Evolutionary conservation across 2,797 vertebrate genomes (phyloP).

Genomic region (Diplodus puntazzo): DNA sequence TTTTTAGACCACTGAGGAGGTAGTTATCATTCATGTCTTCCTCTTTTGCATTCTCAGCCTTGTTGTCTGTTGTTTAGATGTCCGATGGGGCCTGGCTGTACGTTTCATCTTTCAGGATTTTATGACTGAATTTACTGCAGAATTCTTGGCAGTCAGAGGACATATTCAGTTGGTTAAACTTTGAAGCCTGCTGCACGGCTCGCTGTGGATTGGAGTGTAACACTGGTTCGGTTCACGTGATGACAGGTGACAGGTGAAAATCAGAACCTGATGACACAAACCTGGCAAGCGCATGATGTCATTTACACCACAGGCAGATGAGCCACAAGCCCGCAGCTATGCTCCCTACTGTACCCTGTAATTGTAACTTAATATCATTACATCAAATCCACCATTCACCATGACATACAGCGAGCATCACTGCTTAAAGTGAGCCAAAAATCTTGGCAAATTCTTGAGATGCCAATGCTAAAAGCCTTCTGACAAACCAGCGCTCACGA

Average conservation of each 20-base stretch:
- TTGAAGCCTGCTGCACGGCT: conserved; percentile 27
- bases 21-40: conserved; percentile 16
- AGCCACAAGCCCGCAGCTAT: conserved; percentile 22
- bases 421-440: conserved; percentile 35
- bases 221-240: conserved; percentile 25
- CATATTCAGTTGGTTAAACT: conserved; percentile 23
- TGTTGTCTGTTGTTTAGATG: conserved; percentile 18
- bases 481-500: conserved; percentile 20
- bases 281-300: conserved; percentile 37
- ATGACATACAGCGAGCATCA: conserved; percentile 22
- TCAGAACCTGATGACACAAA: conserved; percentile 54
- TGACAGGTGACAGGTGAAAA: conserved; percentile 42
- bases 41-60: not conserved
- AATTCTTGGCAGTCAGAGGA: not conserved
- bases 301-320: conserved; percentile 30
- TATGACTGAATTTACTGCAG: not conserved
- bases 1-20: conserved; percentile 27
- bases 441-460: conserved; percentile 52
- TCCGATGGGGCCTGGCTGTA: conserved; percentile 19
- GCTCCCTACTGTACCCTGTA: conserved; percentile 36
- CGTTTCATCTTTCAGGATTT: conserved; percentile 40
- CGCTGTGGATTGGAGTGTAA: conserved; percentile 31
- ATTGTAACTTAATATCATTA: conserved; percentile 63
- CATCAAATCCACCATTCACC: conserved; percentile 47
- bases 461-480: conserved; percentile 29